A percentile compares a stretch with the other conserved stretches of the same genome.
Evolutionary conservation across 2,113 vertebrate species (phyloP).

Genomic region (Indicator indicator): DNA sequence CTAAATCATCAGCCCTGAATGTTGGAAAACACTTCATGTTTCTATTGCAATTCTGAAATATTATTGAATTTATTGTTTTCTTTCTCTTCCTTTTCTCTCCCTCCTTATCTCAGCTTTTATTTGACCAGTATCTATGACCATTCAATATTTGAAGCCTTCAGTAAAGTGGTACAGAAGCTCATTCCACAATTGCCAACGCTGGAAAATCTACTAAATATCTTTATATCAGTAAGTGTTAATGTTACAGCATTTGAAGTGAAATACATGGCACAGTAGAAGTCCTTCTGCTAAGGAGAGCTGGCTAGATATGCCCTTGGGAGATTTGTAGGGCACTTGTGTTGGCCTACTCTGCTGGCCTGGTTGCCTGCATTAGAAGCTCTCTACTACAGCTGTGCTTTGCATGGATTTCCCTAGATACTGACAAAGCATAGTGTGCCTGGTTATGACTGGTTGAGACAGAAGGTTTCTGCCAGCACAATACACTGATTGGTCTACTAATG

Average conservation of each 20-base stretch:
- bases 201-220: constrained; percentile 99
- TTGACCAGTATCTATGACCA: constrained; percentile 99
- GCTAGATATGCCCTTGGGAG: not conserved
- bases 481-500: not conserved
- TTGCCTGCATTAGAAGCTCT: not conserved
- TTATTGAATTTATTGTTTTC: not conserved
- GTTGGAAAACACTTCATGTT: not conserved
- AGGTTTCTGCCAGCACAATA: not conserved
- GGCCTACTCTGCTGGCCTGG: not conserved
- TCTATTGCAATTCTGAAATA: not conserved
- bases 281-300: not conserved
- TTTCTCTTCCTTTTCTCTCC: not conserved
- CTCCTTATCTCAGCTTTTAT: constrained; percentile 87
- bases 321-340: not conserved
- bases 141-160: constrained; percentile 99
- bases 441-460: not conserved
- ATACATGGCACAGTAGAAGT: accelerated
- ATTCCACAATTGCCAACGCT: constrained; percentile 97
- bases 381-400: not conserved
- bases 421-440: not conserved
- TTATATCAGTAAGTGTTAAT: constrained; percentile 92
- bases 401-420: not conserved
- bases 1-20: not conserved
- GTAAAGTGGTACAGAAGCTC: constrained; percentile 99
- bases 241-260: not conserved